These are phyloP conservation scores for Zelostemma sp. DNA, from an alignment of 1,140 invertebrate species.

Conservation along the genomic window DNA sequence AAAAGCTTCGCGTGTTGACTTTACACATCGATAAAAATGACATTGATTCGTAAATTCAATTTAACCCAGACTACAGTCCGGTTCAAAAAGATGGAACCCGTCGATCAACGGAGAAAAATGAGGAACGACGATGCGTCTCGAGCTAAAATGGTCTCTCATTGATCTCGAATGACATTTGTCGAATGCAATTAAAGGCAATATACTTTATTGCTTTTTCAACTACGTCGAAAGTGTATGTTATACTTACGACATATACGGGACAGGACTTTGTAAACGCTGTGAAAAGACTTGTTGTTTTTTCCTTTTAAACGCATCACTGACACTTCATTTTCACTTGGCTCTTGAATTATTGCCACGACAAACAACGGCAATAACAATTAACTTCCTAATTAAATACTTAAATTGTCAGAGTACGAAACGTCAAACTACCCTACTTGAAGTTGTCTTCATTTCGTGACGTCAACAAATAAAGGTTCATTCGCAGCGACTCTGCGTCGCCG, in stretches of 20 bases:
- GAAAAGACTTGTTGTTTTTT: conserved; percentile 67
- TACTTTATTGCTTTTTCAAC: neutral
- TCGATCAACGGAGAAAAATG: neutral
- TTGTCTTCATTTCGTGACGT: no score
- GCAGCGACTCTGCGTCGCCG: no score
- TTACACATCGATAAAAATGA: neutral
- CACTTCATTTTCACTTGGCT: conserved; percentile 53
- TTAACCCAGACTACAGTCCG: conserved; percentile 12
- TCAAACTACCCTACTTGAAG: conserved; percentile 24
- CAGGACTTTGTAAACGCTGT: conserved; percentile 66
- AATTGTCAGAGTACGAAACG: conserved; percentile 14
- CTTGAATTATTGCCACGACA: conserved; percentile 14
- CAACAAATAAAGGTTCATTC: no score
- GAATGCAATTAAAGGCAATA: no score
- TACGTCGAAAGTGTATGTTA: no score
- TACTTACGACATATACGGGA: conserved; percentile 69
- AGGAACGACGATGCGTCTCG: no score
- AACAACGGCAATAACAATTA: conserved; percentile 11
- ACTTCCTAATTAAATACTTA: conserved; percentile 14
- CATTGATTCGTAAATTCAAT: conserved; percentile 10
- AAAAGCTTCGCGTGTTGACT: no score
- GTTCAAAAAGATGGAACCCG: conserved; percentile 9
- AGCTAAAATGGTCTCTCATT: no score
- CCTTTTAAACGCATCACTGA: conserved; percentile 67
- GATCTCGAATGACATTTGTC: no score